These are phyloP conservation scores for Trachops cirrhosus DNA, from an alignment of 2,797 vertebrate species.

Conservation along the genomic window DNA sequence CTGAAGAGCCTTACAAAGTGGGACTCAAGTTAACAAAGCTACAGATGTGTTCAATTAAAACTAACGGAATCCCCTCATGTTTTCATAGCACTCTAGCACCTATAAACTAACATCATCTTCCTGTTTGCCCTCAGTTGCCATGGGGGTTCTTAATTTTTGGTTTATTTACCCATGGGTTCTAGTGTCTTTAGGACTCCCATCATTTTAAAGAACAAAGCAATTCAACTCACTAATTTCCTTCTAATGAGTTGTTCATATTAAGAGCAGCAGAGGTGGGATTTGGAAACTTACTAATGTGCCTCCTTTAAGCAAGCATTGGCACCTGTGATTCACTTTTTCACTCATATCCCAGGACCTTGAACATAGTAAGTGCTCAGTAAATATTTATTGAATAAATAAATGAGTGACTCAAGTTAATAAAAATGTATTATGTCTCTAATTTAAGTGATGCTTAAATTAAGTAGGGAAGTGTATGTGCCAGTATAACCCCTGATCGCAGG, in stretches of 20 bases:
- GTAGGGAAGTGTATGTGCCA: not conserved
- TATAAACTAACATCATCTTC: not conserved
- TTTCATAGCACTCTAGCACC: not conserved
- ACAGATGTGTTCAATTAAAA: not conserved
- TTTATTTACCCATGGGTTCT: slow-evolving; percentile 30
- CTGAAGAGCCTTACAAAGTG: not conserved
- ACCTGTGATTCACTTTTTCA: slow-evolving; percentile 1
- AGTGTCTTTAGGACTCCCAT: not conserved
- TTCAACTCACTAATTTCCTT: slow-evolving; percentile 29
- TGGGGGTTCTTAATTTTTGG: slow-evolving; percentile 7
- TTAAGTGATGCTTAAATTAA: not conserved
- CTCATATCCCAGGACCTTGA: not conserved
- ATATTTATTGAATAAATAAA: slow-evolving; percentile 60
- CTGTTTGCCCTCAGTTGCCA: not conserved
- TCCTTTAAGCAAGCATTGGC: not conserved
- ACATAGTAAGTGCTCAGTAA: slow-evolving; percentile 48
- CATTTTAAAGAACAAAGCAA: slow-evolving; percentile 35
- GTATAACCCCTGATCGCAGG: not conserved
- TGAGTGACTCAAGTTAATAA: slow-evolving; percentile 48
- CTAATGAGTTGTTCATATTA: not conserved
- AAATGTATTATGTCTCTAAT: slow-evolving; percentile 3
- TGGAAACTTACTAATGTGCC: not conserved
- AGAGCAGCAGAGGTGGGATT: slow-evolving; percentile 26
- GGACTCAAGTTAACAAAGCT: slow-evolving; percentile 9
- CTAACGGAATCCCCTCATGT: not conserved